phyloP scores from a whole-genome alignment of 2,113 vertebrate species.

The Phaetusa simplex region DNA sequence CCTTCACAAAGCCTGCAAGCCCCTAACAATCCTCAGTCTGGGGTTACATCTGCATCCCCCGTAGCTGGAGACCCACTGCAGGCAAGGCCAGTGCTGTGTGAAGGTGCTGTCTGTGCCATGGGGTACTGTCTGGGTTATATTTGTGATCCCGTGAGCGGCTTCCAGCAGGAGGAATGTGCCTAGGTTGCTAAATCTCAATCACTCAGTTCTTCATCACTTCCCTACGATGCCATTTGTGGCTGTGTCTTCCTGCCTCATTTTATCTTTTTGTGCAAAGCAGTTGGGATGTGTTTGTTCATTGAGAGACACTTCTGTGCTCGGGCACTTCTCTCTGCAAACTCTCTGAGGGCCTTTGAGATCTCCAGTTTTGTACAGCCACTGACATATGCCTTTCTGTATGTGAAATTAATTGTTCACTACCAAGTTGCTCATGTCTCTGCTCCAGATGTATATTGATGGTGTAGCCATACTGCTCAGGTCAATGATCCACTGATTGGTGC shows the following conservation, averaged over 20 bases:
- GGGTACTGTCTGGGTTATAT: background rate
- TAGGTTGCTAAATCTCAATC: background rate
- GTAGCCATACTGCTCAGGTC: background rate
- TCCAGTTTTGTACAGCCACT: background rate
- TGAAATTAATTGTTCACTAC: background rate
- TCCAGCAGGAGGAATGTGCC: background rate
- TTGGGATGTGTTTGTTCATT: background rate
- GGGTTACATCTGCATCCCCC: background rate
- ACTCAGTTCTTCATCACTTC: background rate
- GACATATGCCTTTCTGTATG: background rate
- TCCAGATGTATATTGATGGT: background rate
- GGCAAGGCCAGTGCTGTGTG: background rate
- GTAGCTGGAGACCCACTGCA: background rate
- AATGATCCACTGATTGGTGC: background rate
- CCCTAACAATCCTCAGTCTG: background rate
- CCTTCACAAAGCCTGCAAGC: background rate
- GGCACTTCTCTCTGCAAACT: background rate
- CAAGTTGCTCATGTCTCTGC: background rate
- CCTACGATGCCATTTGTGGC: background rate
- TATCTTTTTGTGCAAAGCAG: background rate
- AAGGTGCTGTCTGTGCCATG: rapidly evolving
- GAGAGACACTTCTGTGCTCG: rapidly evolving
- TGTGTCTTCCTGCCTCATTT: rapidly evolving
- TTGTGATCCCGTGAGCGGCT: background rate
- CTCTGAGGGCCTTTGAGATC: background rate